Conservation (phyloP, 2,113 vertebrate genomes). For the Sorex araneus region DNA sequence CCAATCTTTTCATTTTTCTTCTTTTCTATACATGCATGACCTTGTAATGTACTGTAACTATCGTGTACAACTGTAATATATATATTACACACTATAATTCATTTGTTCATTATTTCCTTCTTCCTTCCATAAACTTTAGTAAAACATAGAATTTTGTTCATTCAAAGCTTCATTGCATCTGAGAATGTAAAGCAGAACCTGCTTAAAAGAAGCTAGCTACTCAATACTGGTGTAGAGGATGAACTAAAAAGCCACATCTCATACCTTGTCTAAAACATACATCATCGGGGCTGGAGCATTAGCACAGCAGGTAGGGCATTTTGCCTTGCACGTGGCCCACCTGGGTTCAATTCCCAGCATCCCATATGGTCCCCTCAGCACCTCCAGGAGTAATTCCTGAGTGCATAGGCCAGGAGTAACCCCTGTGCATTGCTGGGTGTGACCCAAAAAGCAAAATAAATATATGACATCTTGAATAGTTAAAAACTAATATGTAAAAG, state of each 20-base stretch:
- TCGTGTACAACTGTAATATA: too few species aligned
- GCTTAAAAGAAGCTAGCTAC: neutral
- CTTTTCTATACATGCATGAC: neutral
- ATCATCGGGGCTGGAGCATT: too few species aligned
- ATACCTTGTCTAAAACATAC: conserved; percentile 1
- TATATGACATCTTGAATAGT: conserved; percentile 44
- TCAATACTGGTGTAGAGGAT: conserved; percentile 42
- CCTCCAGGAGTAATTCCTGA: too few species aligned
- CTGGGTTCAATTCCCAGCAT: too few species aligned
- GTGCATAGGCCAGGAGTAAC: too few species aligned
- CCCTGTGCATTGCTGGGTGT: too few species aligned
- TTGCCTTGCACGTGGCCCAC: too few species aligned
- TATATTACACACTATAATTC: neutral
- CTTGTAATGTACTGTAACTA: neutral
- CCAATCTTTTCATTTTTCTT: neutral
- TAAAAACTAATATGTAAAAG: conserved; percentile 12
- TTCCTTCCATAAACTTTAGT: conserved; percentile 1
- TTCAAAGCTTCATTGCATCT: neutral
- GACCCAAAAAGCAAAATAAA: too few species aligned
- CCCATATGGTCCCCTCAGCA: too few species aligned
- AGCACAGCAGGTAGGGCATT: too few species aligned
- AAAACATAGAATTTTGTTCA: conserved; percentile 49
- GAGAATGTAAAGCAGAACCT: conserved; percentile 30
- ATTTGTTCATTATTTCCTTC: conserved; percentile 24
- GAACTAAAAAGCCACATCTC: neutral